Base-by-base conservation (phyloP, 2,113 vertebrate species). In the Corythoichthys intestinalis region DNA sequence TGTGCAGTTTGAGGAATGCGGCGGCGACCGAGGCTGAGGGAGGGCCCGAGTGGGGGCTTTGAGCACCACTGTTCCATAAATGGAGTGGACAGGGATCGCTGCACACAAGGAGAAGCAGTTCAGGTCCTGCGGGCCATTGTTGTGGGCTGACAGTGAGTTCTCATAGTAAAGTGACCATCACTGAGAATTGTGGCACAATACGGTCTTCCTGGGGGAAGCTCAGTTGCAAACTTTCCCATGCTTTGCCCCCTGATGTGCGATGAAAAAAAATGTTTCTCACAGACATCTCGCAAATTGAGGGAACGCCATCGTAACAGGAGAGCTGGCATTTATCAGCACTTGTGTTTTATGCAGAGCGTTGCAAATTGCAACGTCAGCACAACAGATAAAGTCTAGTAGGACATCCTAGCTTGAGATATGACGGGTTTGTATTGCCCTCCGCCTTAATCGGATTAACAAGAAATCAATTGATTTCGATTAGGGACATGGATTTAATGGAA, bases 1-100 rank as follows among this genome's bases (percentile, higher is more conserved):
- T 64, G 9, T 63, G 44, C 49, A 44, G 56, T 69, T 78, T 69
- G n/a, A 78, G 59, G 44, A 64, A 66, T 66, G 12, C 62, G 48
- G 41, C 12, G 39, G 48, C 28, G 35, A 20, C 37, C 41, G 37
- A 44, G 28, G 35, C 39, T 13, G 59, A 37, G 12, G 49, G 49
- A 56, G 50, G 54, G 41, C 53, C 20, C 37, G 53, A 58, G 60
- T 49, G 61, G 67, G n/a, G 39, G 44, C 61, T n/a, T 39, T 14
- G 61, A n/a, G 49, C 65, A 81, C 67, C 62, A 74, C 61, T 56
- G 68, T 58, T 77, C 74, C 75, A 85, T 83, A 88, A 86, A 82
- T 80, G 79, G 72, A 79, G 50, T 28, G 78, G 82, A 79, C 78
- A 54, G 71, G 77, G 74, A 74, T 78, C 59, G 71, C 64, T 68